These are phyloP conservation scores for Macquaria australasica DNA, from an alignment of 2,113 vertebrate species.

Conservation along the genomic window DNA sequence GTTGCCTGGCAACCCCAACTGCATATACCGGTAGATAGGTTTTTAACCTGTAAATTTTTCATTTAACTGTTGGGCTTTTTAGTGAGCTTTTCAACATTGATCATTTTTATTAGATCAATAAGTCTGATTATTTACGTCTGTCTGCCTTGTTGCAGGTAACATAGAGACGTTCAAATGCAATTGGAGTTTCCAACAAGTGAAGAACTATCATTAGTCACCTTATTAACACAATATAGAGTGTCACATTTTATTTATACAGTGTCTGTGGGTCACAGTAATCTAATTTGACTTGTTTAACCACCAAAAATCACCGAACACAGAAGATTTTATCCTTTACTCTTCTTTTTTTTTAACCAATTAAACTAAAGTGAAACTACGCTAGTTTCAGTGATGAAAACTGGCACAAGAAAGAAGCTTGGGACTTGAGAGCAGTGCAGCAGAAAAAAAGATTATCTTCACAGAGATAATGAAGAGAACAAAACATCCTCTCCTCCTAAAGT, in stretches of 20 bases:
- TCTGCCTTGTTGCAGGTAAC: background rate
- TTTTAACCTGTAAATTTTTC: background rate
- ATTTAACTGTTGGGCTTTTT: background rate
- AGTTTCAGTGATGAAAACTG: slow-evolving; percentile 1
- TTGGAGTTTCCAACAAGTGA: background rate
- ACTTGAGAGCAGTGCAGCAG: background rate
- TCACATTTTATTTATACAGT: background rate
- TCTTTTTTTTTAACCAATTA: background rate
- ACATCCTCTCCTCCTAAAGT: background rate
- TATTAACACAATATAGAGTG: background rate
- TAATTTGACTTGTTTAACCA: background rate
- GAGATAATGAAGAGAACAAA: slow-evolving; percentile 5
- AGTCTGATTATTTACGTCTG: background rate
- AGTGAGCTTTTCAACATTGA: background rate
- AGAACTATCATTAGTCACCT: background rate
- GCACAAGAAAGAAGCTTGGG: background rate
- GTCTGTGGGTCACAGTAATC: background rate
- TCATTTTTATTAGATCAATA: background rate
- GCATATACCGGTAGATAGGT: background rate
- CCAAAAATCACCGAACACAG: background rate
- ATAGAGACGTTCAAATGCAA: background rate
- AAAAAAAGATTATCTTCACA: background rate
- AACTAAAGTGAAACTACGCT: background rate
- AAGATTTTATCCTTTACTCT: background rate
- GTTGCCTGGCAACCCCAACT: too few species aligned